Base-by-base conservation (phyloP, 2,113 vertebrate genomes). In the Chloropsis hardwickii region DNA sequence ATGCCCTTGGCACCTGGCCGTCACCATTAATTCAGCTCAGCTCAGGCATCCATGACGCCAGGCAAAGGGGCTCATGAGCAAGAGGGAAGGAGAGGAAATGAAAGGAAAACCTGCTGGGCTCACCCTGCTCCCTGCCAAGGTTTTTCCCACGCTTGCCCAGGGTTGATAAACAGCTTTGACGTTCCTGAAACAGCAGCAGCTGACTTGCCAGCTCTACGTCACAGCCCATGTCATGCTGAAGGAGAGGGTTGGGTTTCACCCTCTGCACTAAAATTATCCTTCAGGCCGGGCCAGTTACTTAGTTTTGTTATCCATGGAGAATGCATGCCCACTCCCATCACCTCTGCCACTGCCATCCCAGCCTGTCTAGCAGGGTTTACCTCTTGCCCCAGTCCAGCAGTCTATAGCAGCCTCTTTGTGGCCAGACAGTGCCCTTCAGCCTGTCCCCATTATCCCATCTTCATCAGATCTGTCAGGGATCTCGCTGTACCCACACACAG, bases 241-340 rank as follows among this genome's bases (percentile, higher is more conserved):
- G 35, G 39, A 66, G 45, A 73, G n/a, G 61, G 33, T 45, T 57
- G 25, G 20, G 29, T 96, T 97, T 94, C 71, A 81, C 57, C 20
- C 60, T 76, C 45, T 18, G 64, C 72, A 31, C 86, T 94, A 95
- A 96, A 95, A 91, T 93, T 86, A 91, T 81, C 64, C 47, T 70
- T 77, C 67, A 70, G 69, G 40, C 72, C 17, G 8, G 64, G 58
- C 61, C n/a, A 62, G 78, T 45, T 39, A 40, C 29, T 77, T 10
- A 8, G 66, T 50, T 50, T 77, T 53, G 33, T 24, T 84, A 88
- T 81, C 9, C 2, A 7, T 73, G 62, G 50, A 85, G 72, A 71
- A 53, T 33, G 14, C 25, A 1, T 28, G 29, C 18, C 31, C 0
- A 0, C 18, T 94, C 15, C 64, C 29, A 47, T 81, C 10, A 5